Evolutionary conservation across 2,113 vertebrate species (phyloP).

Genomic region (Mola mola): DNA sequence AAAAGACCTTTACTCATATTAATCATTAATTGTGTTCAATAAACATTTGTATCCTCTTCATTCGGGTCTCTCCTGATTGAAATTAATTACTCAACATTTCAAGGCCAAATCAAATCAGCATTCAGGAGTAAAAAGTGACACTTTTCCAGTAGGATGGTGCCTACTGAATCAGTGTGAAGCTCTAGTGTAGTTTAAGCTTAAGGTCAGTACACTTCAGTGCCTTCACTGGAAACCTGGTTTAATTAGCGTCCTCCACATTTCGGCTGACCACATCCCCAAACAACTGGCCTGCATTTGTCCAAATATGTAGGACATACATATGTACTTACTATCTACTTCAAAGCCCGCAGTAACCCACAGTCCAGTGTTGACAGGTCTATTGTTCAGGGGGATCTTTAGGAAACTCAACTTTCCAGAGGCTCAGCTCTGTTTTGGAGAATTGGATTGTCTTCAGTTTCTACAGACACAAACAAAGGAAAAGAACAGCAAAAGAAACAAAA

Average conservation of each 20-base stretch:
- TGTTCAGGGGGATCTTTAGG: neutral
- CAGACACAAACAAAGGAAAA: neutral
- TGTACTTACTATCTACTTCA: neutral
- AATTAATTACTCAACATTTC: neutral
- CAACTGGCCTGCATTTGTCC: neutral
- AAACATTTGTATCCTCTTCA: no score
- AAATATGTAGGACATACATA: neutral
- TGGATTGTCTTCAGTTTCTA: neutral
- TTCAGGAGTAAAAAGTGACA: neutral
- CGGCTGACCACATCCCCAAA: neutral
- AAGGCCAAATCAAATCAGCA: neutral
- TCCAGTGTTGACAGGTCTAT: neutral
- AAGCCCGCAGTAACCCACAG: neutral
- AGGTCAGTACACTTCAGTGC: slow-evolving; percentile 15
- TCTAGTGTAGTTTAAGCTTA: slow-evolving; percentile 1
- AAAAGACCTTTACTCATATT: no score
- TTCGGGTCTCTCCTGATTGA: no score
- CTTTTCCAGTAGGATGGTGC: neutral
- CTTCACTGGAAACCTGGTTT: neutral
- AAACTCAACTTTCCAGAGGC: neutral
- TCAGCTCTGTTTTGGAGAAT: neutral
- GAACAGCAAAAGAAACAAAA: neutral
- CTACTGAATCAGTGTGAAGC: slow-evolving; percentile 11
- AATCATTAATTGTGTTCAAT: no score
- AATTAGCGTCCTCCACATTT: slow-evolving; percentile 2